Conservation (phyloP, 2,888 invertebrate species). For the Tenodera sinensis region DNA sequence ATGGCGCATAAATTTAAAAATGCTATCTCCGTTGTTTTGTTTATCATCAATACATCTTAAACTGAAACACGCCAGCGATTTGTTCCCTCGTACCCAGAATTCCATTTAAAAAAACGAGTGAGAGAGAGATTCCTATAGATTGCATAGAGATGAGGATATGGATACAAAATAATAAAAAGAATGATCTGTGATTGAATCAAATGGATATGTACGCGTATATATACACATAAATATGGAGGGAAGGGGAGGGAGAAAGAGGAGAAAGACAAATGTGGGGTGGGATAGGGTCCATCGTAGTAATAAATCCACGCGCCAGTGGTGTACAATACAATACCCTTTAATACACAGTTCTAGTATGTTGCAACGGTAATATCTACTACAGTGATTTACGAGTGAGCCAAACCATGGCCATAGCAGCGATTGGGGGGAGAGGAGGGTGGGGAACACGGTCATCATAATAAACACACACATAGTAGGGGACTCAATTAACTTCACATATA, state of each 20-base stretch:
- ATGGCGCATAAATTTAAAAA: background rate
- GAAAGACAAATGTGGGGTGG: constrained; percentile 2
- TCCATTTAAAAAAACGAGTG: background rate
- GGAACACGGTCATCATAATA: constrained; percentile 13
- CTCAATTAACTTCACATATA: constrained; percentile 30
- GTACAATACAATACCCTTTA: constrained; percentile 9
- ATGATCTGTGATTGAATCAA: constrained; percentile 23
- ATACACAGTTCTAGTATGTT: background rate
- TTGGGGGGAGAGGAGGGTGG: background rate
- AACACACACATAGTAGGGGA: constrained; percentile 21
- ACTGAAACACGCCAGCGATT: background rate
- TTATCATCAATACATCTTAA: background rate
- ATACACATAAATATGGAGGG: background rate
- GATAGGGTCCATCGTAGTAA: constrained; percentile 10
- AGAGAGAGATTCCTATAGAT: constrained; percentile 3
- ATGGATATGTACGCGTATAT: constrained; percentile 1
- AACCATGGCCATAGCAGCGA: background rate
- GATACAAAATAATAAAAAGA: constrained; percentile 10
- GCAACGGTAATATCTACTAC: constrained; percentile 1
- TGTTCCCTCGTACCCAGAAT: background rate
- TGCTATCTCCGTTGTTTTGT: constrained; percentile 11
- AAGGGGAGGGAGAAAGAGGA: background rate
- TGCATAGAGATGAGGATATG: constrained; percentile 6
- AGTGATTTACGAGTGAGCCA: constrained; percentile 23
- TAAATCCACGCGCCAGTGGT: constrained; percentile 22